Percentiles rank a stretch among this genome's conserved stretches.
phyloP scores from a whole-genome alignment of 2,113 vertebrate genomes.

The Cricetomys ansorgei region DNA sequence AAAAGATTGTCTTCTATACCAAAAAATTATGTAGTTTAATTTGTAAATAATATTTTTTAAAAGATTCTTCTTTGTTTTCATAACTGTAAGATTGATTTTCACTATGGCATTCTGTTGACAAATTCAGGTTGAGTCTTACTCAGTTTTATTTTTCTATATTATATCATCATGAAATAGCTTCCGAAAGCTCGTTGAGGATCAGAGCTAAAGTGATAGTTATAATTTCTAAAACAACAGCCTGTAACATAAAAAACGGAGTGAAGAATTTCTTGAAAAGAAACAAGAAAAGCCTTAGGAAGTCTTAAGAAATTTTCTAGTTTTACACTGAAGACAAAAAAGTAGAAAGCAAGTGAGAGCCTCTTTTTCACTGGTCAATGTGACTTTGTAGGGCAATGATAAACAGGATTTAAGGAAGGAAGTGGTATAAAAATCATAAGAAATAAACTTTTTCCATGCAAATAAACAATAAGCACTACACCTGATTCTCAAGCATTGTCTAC shows the following conservation, averaged over 20 bases:
- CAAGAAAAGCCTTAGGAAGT: neutral
- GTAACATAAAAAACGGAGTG: neutral
- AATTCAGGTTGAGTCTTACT: neutral
- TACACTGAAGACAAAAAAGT: neutral
- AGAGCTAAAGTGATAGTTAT: neutral
- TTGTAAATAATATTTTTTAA: neutral
- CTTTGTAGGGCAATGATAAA: constrained; percentile 32
- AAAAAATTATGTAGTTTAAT: neutral
- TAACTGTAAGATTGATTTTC: neutral
- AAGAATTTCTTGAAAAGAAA: neutral
- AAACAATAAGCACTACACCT: neutral
- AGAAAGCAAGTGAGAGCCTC: constrained; percentile 16
- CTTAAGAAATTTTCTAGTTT: neutral
- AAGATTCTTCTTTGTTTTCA: neutral
- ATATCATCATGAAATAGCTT: neutral
- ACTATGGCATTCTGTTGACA: neutral
- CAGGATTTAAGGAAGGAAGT: neutral
- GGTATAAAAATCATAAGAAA: constrained; percentile 13
- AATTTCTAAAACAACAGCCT: neutral
- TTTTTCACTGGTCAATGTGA: neutral
- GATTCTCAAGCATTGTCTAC: neutral
- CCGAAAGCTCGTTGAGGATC: neutral
- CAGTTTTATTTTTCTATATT: neutral
- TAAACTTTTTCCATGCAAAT: neutral
- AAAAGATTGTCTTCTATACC: neutral